Conservation (phyloP, 2,888 invertebrate genomes). For the Onchidella celtica region DNA sequence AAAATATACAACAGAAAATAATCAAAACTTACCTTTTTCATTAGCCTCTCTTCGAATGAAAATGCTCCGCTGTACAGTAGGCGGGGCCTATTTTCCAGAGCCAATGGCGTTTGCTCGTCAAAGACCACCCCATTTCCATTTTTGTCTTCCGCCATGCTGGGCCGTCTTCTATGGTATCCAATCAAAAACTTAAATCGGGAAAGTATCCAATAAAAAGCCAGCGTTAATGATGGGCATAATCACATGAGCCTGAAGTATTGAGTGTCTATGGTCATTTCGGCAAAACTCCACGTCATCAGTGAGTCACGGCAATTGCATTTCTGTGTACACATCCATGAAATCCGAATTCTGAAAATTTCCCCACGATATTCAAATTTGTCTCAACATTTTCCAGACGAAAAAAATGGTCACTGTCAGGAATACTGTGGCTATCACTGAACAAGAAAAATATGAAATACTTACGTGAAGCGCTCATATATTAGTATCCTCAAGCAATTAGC, state of each 20-base stretch:
- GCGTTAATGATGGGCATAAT: neutral
- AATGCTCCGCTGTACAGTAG: slow-evolving; percentile 12
- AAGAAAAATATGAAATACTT: no score
- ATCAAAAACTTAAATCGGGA: neutral
- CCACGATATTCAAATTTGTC: no score
- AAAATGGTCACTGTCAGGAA: no score
- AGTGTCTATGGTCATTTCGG: no score
- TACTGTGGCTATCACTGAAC: no score
- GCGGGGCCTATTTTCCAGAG: slow-evolving; percentile 18
- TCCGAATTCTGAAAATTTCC: no score
- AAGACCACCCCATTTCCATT: neutral
- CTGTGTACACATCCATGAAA: no score
- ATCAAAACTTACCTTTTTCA: slow-evolving; percentile 24
- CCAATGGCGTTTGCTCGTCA: slow-evolving; percentile 27
- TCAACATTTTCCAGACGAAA: no score
- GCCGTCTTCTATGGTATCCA: neutral
- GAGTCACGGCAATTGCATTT: no score
- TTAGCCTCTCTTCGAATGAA: slow-evolving; percentile 30
- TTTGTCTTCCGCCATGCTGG: neutral
- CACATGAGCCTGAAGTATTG: neutral
- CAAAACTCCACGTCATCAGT: neutral
- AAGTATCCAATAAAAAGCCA: neutral
- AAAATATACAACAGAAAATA: no score
- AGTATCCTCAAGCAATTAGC: no score
- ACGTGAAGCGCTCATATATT: no score